These are phyloP conservation scores for Cyclura pinguis DNA, from an alignment of 2,797 vertebrate species.

Conservation along the genomic window DNA sequence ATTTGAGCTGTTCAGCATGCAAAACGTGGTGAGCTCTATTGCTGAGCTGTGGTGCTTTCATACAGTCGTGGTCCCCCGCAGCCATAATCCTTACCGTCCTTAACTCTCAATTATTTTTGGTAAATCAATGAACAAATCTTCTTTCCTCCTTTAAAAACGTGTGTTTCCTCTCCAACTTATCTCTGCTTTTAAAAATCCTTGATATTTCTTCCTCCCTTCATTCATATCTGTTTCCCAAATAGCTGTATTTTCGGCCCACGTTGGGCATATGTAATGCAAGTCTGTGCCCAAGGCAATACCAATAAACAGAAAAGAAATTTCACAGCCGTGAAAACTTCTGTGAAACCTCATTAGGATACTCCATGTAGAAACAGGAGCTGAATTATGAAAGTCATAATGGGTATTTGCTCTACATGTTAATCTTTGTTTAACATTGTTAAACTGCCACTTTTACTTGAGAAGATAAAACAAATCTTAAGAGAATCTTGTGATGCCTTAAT, in stretches of 20 bases:
- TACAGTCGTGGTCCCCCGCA: background rate
- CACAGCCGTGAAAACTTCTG: background rate
- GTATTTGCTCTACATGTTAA: background rate
- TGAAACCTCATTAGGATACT: background rate
- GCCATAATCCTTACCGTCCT: background rate
- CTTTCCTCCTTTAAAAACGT: background rate
- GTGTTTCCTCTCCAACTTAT: background rate
- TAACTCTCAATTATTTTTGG: background rate
- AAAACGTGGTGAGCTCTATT: background rate
- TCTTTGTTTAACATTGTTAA: background rate
- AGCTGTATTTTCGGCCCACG: background rate
- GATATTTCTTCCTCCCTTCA: background rate
- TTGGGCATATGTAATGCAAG: background rate
- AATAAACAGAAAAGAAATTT: background rate
- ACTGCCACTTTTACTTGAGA: background rate
- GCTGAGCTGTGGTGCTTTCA: background rate
- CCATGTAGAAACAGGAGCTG: constrained; percentile 2
- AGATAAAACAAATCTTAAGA: background rate
- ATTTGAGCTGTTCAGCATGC: background rate
- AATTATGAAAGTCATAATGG: background rate
- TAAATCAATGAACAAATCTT: constrained; percentile 3
- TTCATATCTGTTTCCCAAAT: background rate
- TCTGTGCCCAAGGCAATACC: background rate
- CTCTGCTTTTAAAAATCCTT: background rate
- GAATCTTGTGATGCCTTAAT: background rate